Percentiles rank a stretch among this genome's conserved stretches.
These are phyloP conservation scores for Eulemur mongoz DNA, from an alignment of 2,797 vertebrate species.

Conservation along the genomic window DNA sequence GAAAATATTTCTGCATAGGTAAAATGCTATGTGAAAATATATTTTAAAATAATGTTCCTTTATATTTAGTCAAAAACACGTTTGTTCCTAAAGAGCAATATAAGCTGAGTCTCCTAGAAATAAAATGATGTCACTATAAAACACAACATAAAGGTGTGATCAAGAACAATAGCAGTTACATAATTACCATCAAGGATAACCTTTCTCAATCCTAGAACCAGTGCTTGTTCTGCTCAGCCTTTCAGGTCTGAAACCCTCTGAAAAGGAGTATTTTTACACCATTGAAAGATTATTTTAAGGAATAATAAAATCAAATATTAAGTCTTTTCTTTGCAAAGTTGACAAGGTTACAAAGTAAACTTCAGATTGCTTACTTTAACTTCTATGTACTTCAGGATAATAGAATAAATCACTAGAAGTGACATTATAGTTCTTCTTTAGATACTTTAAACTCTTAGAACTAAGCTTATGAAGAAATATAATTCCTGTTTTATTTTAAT, in stretches of 20 bases:
- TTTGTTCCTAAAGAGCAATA: neutral
- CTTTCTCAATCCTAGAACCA: neutral
- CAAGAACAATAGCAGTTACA: neutral
- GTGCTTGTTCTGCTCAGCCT: neutral
- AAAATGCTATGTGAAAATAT: neutral
- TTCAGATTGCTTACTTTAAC: constrained; percentile 5
- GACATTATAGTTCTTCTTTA: neutral
- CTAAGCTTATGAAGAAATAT: neutral
- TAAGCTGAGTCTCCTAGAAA: neutral
- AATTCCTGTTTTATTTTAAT: constrained; percentile 32
- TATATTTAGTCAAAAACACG: neutral
- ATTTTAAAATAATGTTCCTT: neutral
- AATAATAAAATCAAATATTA: neutral
- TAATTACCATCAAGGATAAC: neutral
- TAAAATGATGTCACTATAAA: neutral
- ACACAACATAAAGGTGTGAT: neutral
- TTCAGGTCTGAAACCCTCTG: neutral
- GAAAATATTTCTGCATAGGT: neutral
- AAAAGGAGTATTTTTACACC: neutral
- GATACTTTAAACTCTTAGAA: neutral
- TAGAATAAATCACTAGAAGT: neutral
- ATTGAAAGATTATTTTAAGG: neutral
- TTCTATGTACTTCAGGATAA: neutral
- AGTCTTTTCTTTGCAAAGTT: neutral
- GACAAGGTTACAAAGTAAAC: neutral